Evolutionary conservation across 2,797 vertebrate species (phyloP), one percentile per base, ranked within the genome.

Genomic region (Danio jaintianensis): DNA sequence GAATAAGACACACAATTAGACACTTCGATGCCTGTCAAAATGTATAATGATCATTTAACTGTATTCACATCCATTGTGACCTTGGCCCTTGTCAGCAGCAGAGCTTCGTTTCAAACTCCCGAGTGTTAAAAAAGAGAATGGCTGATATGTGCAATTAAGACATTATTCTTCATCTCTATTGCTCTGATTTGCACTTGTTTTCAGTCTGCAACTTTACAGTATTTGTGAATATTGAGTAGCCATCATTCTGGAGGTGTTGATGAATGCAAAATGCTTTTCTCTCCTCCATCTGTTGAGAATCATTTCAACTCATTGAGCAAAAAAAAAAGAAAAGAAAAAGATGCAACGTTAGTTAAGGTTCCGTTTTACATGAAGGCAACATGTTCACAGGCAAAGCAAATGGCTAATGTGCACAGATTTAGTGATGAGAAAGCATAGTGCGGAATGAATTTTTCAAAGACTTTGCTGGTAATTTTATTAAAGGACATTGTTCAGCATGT

Each of bases 161-260:
- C 82, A 88, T 91, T 92, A 91, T 94, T 88, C 76, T 91, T 92
- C 88, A 89, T 89, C 87, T 90, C 85, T 83, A 83, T 92, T 90
- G 89, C 88, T 91, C 90, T 94, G 93, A 93, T 94, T 93, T 92
- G 89, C 92, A 91, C 93, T 93, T 92, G 91, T 75, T 82, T 86
- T 66, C 73, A 85, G 71, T 86, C 78, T 83, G 64, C 78, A 78
- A 70, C 75, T 62, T 58, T 72, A 70, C 36, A 71, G 38, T 80
- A 66, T 73, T 72, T 55, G 29, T 38, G 59, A 20, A 63, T 36
- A 63, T 52, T 62, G 58, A 22, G 53, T 59, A 50, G 48, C 66
- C 55, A 22, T 69, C 42, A 16, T 78, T 61, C 66, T 20, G 43
- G 50, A 38, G 22, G 50, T 71, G 16, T 11, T 58, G 47, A 62